A percentile compares a stretch with the other conserved stretches of the same genome.
phyloP scores from a whole-genome alignment of 2,888 invertebrate species.

The Agonum fuliginosum region DNA sequence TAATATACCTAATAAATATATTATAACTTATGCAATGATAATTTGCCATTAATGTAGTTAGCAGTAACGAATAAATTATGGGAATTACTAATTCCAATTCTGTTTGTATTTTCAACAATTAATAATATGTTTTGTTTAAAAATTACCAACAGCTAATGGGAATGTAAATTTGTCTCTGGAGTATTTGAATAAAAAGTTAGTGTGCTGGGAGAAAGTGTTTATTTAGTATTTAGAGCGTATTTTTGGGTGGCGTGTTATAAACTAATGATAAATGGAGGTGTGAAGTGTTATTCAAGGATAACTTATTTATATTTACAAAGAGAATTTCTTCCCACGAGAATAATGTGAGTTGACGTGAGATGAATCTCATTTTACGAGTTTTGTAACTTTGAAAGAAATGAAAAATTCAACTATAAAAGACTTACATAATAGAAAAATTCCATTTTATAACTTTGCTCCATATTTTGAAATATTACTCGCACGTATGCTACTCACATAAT shows the following conservation, averaged over 20 bases:
- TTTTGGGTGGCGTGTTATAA: not conserved
- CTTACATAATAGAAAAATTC: not conserved
- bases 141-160: too few species aligned
- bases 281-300: not conserved
- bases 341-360: not conserved
- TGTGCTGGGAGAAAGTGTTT: not conserved
- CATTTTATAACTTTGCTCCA: slow-evolving; percentile 6
- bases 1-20: too few species aligned
- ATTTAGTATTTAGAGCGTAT: not conserved
- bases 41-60: too few species aligned
- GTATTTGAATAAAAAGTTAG: not conserved
- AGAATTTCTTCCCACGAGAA: slow-evolving; percentile 29
- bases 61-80: too few species aligned
- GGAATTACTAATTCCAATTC: too few species aligned
- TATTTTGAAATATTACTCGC: too few species aligned
- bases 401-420: slow-evolving; percentile 2
- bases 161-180: too few species aligned
- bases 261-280: not conserved
- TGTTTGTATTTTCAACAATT: too few species aligned
- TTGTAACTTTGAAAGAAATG: slow-evolving; percentile 4
- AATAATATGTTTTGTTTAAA: too few species aligned
- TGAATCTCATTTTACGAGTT: slow-evolving; percentile 9
- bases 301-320: slow-evolving; percentile 31
- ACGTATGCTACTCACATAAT: too few species aligned
- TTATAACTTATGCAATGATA: too few species aligned